Percentiles rank a stretch among this genome's conserved stretches.
Evolutionary conservation across 2,888 invertebrate genomes (phyloP).

Genomic region (Chloroclysta siterata): DNA sequence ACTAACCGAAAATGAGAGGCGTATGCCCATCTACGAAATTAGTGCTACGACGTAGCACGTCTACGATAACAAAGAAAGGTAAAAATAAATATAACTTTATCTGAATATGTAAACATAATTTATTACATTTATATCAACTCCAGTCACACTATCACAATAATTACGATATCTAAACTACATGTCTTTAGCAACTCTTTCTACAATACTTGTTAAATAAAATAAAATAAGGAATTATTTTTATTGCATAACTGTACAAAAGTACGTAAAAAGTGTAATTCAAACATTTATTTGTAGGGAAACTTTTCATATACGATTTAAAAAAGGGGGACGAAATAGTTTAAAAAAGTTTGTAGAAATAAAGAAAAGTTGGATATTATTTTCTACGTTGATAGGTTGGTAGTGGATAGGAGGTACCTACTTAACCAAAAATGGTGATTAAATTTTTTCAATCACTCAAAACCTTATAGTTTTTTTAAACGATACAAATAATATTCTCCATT

Average conservation of each 20-base stretch:
- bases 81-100: conserved; percentile 9
- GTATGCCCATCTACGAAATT: background rate
- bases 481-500: background rate
- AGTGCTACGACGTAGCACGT: conserved; percentile 13
- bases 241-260: background rate
- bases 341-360: no score
- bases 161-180: conserved; percentile 31
- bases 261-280: no score
- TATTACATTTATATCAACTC: conserved; percentile 21
- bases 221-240: background rate
- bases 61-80: background rate
- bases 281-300: no score
- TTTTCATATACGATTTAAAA: no score
- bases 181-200: conserved; percentile 1
- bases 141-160: conserved; percentile 40
- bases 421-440: background rate
- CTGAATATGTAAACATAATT: conserved; percentile 27
- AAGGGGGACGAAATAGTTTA: no score
- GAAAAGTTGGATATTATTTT: no score
- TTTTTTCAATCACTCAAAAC: background rate
- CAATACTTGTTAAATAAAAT: background rate
- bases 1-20: no score
- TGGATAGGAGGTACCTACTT: no score
- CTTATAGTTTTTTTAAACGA: background rate
- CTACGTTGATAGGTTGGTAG: no score